Evolutionary conservation across 2,797 vertebrate species (phyloP), one percentile per base, ranked within the genome.

Genomic region (Cossypha caffra): DNA sequence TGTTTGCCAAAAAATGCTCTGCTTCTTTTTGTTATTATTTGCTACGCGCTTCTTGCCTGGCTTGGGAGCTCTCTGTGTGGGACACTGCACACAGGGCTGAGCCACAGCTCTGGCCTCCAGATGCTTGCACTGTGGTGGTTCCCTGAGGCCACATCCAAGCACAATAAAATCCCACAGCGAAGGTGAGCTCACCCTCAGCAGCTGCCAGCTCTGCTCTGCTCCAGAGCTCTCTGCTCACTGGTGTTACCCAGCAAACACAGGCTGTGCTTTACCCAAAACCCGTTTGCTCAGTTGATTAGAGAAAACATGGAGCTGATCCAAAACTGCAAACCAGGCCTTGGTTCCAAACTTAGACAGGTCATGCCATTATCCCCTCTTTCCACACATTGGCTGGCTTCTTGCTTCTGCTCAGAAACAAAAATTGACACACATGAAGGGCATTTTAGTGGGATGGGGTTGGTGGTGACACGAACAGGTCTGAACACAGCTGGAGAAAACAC

Each of bases 61-160:
- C n/a, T 1, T 54, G 50, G 57, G 85, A 83, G 68, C 64, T 58
- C 85, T 80, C 68, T 10, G 29, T 21, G 50, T 5, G 61, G 66
- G 79, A 88, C 33, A 31, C 78, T 76, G 72, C 1, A 4, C 89
- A 76, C 74, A 26, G 11, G 45, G 45, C 23, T 24, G 51, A 82
- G 67, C 62, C 66, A 48, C 10, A 85, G 87, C 68, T 95, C 91
- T 95, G 96, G 93, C 47, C 68, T 80, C 95, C 94, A 96, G 87
- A 94, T 91, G 93, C 80, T 50, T 80, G 75, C 67, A 17, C 78
- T 64, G 64, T 37, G 77, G 75, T 78, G 77, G 88, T 88, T 86
- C 93, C 75, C 73, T 50, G 74, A 79, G 90, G 81, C 90, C 3
- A 1, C 28, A 45, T 88, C 81, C 75, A 85, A 94, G 86, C 33